Base-by-base conservation (phyloP, 92 coral and sea anemone genomes). In the Palythoa grandiflora region DNA sequence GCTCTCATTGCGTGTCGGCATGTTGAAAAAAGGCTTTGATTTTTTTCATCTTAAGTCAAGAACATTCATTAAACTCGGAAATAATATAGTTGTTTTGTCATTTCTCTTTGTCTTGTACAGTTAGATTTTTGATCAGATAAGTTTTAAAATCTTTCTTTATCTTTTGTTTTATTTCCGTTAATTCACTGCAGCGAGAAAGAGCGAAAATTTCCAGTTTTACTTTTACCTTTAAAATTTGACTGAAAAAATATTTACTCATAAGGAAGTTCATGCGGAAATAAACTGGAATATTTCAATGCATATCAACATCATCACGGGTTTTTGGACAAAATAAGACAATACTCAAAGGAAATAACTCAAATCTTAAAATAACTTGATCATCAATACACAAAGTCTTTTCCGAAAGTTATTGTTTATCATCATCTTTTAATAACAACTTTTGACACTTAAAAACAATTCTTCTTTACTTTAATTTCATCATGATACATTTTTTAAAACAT, bases 1-100 rank as follows among this genome's bases (percentile, higher is more conserved):
- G 7, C 17, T 52, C 16, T n/a, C 80, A 63, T 80, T 81, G 86
- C 86, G 86, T 81, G 86, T 81, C 86, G 86, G 86, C 86, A 44
- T 14, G 75, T 19, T 77, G 11, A 63, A 9, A 68, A 44, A 51
- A 81, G 14, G 14, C 47, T 77, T 77, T 54, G 83, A 77, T 77
- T 53, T 35, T 50, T 77, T 77, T 68, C 53, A 35, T 17, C 16
- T 44, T 48, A 55, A 19, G 35, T 61, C 85, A 44, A 38, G 73
- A 63, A 15, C 38, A 9, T 77, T 16, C 81, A 53, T 77, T 1
- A 66, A 77, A 77, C 28, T 77, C 44, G 44, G 63, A 57, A 77
- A 77, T 77, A 48, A 81, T 11, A 63, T 44, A 44, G 50, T 8
- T 4, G 4, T 44, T 36, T 47, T 16, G 53, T 68, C 75, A 44